A percentile compares a stretch with the other conserved stretches of the same genome.
Conservation (phyloP, 2,888 invertebrate species). For the Acanthosepion lycidas region DNA sequence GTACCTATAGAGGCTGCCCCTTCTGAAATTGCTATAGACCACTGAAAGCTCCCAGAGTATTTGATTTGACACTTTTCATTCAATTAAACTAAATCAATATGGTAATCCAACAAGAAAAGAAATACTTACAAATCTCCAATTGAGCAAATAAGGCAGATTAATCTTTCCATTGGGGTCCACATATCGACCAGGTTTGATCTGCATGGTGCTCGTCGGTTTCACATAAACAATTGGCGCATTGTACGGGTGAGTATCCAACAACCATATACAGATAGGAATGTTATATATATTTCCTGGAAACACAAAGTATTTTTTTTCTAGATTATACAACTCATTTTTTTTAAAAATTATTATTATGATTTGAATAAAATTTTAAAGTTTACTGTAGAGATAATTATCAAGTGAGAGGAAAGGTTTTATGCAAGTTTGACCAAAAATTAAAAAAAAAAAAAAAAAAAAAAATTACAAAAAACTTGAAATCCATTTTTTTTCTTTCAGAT, state of each 20-base stretch:
- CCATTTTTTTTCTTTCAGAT: too few relatives aligned
- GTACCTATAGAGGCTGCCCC: too few relatives aligned
- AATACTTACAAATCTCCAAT: slow-evolving; percentile 82
- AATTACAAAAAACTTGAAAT: too few relatives aligned
- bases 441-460: too few relatives aligned
- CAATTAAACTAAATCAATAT: not conserved
- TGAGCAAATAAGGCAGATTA: slow-evolving; percentile 95
- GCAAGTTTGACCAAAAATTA: too few relatives aligned
- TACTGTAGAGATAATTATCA: not conserved
- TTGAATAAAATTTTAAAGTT: not conserved
- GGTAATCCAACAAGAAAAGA: not conserved
- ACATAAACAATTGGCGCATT: slow-evolving; percentile 93
- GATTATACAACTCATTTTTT: not conserved
- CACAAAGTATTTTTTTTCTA: not conserved
- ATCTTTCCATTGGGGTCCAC: slow-evolving; percentile 97
- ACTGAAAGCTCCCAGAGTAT: not conserved
- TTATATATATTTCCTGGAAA: slow-evolving; percentile 85
- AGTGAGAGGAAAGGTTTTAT: not conserved
- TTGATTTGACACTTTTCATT: not conserved
- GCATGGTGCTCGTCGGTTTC: slow-evolving; percentile 94
- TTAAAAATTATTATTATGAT: not conserved
- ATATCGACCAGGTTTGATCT: slow-evolving; percentile 93
- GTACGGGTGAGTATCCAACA: slow-evolving; percentile 97
- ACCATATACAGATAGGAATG: slow-evolving; percentile 96
- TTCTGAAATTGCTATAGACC: too few relatives aligned